Evolutionary conservation across 2,113 vertebrate genomes (phyloP).

Genomic region (Glareola pratincola): DNA sequence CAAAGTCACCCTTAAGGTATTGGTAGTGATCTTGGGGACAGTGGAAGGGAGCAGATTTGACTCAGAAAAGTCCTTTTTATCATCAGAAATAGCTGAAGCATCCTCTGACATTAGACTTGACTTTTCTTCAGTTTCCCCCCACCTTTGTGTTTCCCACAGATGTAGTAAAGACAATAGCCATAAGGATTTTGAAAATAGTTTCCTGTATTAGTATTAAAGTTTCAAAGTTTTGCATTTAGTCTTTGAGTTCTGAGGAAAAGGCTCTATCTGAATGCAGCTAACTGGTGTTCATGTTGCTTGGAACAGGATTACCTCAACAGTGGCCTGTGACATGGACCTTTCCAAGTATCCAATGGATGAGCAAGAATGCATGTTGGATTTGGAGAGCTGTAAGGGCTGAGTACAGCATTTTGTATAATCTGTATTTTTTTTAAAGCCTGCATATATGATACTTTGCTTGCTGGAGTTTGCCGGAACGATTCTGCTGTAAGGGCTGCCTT

Average conservation of each 20-base stretch:
- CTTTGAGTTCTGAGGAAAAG: not conserved
- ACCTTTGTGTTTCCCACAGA: not conserved
- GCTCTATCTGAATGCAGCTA: not conserved
- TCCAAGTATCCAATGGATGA: conserved; percentile 98
- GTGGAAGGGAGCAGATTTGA: not conserved
- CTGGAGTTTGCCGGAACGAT: not conserved
- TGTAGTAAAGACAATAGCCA: not conserved
- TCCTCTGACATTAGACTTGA: not conserved
- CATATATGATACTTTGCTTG: not conserved
- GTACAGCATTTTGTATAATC: not conserved
- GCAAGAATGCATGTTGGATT: conserved; percentile 94
- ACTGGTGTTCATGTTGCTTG: not conserved
- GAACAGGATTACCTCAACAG: conserved; percentile 90
- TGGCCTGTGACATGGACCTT: conserved; percentile 97
- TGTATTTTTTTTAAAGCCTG: not conserved
- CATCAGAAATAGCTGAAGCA: not conserved
- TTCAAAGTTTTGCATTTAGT: not conserved
- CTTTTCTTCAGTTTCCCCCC: not conserved
- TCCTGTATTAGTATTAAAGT: not conserved
- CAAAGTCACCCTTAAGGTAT: not conserved
- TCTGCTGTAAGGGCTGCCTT: not conserved
- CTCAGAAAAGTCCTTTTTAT: not conserved
- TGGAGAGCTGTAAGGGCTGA: conserved; percentile 92
- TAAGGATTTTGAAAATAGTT: not conserved
- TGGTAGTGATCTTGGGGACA: not conserved